Evolutionary conservation across 2,888 invertebrate species (phyloP).

Genomic region (Habrosyne pyritoides): DNA sequence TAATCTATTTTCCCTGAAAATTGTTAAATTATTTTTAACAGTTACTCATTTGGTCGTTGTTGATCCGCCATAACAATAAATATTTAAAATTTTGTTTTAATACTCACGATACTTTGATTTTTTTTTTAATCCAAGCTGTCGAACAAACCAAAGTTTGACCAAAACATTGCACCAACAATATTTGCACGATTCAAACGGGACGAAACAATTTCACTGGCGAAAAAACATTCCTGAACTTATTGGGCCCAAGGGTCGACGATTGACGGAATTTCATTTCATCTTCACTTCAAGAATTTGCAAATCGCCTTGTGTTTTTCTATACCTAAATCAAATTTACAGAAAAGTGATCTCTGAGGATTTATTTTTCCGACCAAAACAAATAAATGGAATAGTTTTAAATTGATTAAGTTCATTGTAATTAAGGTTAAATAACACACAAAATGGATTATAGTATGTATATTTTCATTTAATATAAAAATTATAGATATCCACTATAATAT

Average conservation of each 20-base stretch:
- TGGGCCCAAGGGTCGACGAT: constrained; percentile 14
- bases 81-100: too few species aligned
- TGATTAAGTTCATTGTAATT: too few species aligned
- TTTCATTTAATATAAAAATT: constrained; percentile 81
- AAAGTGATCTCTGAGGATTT: background rate
- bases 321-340: background rate
- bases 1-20: too few species aligned
- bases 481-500: constrained; percentile 78
- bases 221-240: constrained; percentile 26
- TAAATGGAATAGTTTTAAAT: too few species aligned
- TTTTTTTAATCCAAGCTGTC: too few species aligned
- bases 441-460: constrained; percentile 65
- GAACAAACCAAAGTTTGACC: background rate
- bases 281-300: constrained; percentile 25
- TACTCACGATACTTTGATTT: too few species aligned
- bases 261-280: constrained; percentile 20
- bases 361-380: too few species aligned
- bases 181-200: constrained; percentile 25
- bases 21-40: too few species aligned
- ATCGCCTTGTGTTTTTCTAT: constrained; percentile 13
- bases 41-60: too few species aligned
- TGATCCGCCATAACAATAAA: too few species aligned
- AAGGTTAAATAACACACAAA: constrained; percentile 42
- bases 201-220: constrained; percentile 33
- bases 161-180: constrained; percentile 9